phyloP scores from a whole-genome alignment of 2,113 vertebrate genomes.

The Mobula hypostoma region DNA sequence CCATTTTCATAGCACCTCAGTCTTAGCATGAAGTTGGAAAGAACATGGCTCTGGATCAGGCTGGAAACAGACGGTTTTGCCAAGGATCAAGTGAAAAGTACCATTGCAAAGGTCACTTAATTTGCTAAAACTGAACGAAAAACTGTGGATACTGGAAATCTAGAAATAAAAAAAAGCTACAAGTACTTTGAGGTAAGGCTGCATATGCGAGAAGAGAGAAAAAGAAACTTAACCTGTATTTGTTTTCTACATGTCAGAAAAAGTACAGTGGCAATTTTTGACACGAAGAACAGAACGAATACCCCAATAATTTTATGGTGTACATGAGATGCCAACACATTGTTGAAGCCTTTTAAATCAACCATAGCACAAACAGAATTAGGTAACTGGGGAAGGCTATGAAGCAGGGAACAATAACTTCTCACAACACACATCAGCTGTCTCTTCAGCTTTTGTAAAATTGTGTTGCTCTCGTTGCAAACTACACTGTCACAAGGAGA shows the following conservation, averaged over 20 bases:
- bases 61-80: not conserved
- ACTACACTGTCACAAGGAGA: constrained; percentile 45
- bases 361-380: constrained; percentile 42
- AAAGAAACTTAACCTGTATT: no score
- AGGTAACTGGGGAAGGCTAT: constrained; percentile 44
- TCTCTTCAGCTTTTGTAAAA: constrained; percentile 43
- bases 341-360: constrained; percentile 43
- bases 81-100: not conserved
- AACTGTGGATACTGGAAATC: no score
- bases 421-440: constrained; percentile 42
- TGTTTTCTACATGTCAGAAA: not conserved
- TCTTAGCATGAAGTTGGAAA: not conserved
- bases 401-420: constrained; percentile 44
- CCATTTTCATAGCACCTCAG: no score
- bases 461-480: constrained; percentile 43
- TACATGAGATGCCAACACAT: constrained; percentile 36
- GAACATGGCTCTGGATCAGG: not conserved
- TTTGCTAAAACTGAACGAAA: not conserved
- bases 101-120: not conserved
- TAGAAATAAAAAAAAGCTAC: no score
- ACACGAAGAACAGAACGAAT: not conserved
- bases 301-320: not conserved
- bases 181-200: no score
- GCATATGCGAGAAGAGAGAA: no score
- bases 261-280: not conserved